Evolutionary conservation across 1,140 invertebrate species (phyloP), one percentile per base, ranked within the genome.

Genomic region (Macrostomum lignano): DNA sequence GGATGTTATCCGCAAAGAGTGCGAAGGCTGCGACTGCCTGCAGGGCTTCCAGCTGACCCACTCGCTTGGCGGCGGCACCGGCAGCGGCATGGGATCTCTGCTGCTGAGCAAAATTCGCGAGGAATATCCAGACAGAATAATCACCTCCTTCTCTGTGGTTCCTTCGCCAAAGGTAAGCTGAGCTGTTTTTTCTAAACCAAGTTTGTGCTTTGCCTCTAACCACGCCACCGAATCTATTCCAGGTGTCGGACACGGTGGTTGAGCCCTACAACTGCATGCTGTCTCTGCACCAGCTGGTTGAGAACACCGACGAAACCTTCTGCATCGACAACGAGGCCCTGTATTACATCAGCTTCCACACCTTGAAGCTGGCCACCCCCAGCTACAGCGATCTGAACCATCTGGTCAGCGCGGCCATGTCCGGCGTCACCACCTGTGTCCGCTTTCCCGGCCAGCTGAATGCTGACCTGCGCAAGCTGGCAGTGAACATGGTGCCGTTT

Each of bases 381-480:
- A 59, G 61, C 17, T 82, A 41, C 39, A 62, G 63, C 28, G 65
- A 66, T 40, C 43, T 66, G 21, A 67, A 67, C 44, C 65, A 67
- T 48, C 46, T 67, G 0, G 63, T 65, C n/a, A 64, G 46, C 39
- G 52, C 44, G 24, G 65, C 64, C n/a, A 67, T 67, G 65, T 74
- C 72, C 2, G 73, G 72, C 14, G 69, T 76, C 1, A 76, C 73
- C 0, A 71, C 71, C 5, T 86, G 76, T 40, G 60, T 73, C 0
- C 53, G 71, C 41, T 73, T 73, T 49, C 70, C 71, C 17, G 71
- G 75, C 38, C 74, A 78, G 25, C 79, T 79, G 47, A 72, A 74
- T 24, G 36, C 36, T 3, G 31, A 32, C 24, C 55, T 78, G 15
- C 58, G 73, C 7, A 78, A 77, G 54, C 51, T 77, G 19, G 71